Percentiles rank a stretch among this genome's conserved stretches.
Conservation (phyloP, 2,797 vertebrate genomes). For the Brachyrhaphis roseni region DNA sequence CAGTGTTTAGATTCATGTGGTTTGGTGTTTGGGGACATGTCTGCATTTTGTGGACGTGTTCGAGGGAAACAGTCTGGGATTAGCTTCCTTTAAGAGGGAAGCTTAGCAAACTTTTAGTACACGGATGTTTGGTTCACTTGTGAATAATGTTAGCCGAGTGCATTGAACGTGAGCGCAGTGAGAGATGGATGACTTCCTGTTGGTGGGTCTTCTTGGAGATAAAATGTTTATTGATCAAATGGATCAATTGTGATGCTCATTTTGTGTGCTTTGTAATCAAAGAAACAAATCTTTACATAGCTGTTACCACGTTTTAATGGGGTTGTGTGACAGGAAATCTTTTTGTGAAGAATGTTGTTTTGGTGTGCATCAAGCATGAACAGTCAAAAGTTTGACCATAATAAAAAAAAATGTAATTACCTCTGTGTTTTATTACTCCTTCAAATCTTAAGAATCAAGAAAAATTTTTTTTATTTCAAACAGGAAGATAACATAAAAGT, state of each 20-base stretch:
- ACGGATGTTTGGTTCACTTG: background rate
- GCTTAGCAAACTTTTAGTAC: background rate
- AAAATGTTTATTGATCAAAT: constrained; percentile 4
- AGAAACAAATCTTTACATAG: background rate
- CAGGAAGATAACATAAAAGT: background rate
- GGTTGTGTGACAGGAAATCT: background rate
- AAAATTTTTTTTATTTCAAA: background rate
- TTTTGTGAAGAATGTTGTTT: background rate
- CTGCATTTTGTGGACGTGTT: background rate
- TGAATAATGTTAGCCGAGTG: background rate
- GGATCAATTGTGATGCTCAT: background rate
- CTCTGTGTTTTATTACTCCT: background rate
- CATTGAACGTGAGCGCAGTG: background rate
- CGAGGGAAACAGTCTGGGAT: too few relatives aligned
- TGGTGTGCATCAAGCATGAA: background rate
- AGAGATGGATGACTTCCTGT: background rate
- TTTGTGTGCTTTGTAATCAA: constrained; percentile 4
- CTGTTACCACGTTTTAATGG: background rate
- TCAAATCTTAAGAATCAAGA: too few relatives aligned
- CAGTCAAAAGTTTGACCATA: background rate
- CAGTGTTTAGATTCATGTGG: background rate
- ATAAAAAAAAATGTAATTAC: background rate
- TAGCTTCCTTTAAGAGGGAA: background rate
- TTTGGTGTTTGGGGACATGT: background rate
- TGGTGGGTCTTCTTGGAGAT: background rate